Base-by-base conservation (phyloP, 2,888 invertebrate genomes). In the Drosophila austrosaltans region DNA sequence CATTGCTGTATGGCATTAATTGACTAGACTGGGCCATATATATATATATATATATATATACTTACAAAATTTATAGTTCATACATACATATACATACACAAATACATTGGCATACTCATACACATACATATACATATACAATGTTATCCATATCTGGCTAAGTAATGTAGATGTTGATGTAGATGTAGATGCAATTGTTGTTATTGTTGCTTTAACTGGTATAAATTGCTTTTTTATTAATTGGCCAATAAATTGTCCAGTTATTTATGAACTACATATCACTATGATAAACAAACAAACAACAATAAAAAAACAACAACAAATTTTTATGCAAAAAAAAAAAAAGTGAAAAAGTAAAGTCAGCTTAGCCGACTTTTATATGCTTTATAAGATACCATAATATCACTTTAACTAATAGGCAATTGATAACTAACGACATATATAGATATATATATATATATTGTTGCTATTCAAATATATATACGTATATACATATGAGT, bases 151-250 rank as follows among this genome's bases (percentile, higher is more conserved):
- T 66, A 59, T 75, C 59, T 73, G 80, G 74, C 82, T 80, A 82
- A 64, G 61, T 82, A 76, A 82, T 82, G 73, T 76, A 82, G 80
- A 80, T 82, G 78, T 64, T 69, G 63, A 62, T 77, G 56, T 74
- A 69, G 67, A 58, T 54, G 48, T 22, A 44, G 16, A 44, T 44
- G 44, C 44, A 16, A 3, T 22, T 48, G 48, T 48, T 48, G 7
- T 48, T 65, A 48, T 40, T 40, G 20, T 75, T 36, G 48, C 39
- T 36, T 58, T 66, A 59, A 54, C 40, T 58, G 60, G 79, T 76
- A 76, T 82, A 72, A 80, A 80, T 81, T 81, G 77, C 77, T 66
- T 82, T 62, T 71, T 81, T 83, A 81, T 77, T 83, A 83, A 81
- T 83, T 83, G 83, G 79, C 86, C 83, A 83, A 79, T 85, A 82